phyloP scores from a whole-genome alignment of 2,888 invertebrate genomes.

The Dioctria linearis region DNA sequence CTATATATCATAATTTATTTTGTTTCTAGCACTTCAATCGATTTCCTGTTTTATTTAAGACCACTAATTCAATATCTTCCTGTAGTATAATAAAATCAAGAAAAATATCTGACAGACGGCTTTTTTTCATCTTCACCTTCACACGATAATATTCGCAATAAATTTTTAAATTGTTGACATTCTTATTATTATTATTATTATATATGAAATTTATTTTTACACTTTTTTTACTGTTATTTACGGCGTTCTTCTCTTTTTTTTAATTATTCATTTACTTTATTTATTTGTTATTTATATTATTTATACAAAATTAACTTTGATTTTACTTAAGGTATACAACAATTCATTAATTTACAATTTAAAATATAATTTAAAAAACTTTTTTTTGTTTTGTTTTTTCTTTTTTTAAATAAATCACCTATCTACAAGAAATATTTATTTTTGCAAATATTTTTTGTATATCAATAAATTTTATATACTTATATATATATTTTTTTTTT shows the following conservation, averaged over 20 bases:
- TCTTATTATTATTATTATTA: neutral
- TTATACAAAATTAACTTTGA: constrained; percentile 31
- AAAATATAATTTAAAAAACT: constrained; percentile 19
- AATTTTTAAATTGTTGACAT: neutral
- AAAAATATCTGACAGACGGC: too few species aligned
- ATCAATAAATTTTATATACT: too few species aligned
- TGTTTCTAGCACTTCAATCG: too few species aligned
- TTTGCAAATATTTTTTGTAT: constrained; percentile 1
- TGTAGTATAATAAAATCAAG: too few species aligned
- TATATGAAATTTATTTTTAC: neutral
- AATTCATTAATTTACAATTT: constrained; percentile 8
- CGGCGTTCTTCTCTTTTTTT: neutral
- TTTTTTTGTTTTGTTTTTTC: too few species aligned
- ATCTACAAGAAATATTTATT: constrained; percentile 27
- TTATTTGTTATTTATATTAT: neutral
- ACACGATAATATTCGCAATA: neutral
- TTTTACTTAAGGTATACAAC: constrained; percentile 12
- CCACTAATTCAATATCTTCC: too few species aligned
- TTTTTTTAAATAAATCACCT: constrained; percentile 47
- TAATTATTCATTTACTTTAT: constrained; percentile 17
- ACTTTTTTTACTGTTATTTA: constrained; percentile 14
- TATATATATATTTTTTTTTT: neutral
- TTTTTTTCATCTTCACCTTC: too few species aligned
- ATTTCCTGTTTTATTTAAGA: too few species aligned
- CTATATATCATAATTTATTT: too few species aligned